Evolutionary conservation across 2,888 invertebrate genomes (phyloP).

Genomic region (Nipponacmea schrenckii): DNA sequence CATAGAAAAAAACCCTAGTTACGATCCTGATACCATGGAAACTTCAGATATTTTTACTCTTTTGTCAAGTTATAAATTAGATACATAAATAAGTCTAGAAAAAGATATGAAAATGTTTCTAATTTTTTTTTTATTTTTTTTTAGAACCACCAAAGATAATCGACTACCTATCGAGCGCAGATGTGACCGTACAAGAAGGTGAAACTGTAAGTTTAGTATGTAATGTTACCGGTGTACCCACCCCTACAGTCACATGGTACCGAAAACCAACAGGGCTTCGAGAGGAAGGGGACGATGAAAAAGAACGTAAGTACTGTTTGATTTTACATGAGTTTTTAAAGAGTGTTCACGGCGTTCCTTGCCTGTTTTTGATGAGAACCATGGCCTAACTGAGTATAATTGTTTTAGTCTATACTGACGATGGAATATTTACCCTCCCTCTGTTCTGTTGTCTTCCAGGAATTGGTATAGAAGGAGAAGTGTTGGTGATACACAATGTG

Average conservation of each 20-base stretch:
- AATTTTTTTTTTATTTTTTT: constrained; percentile 36
- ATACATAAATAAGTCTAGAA: too few species aligned
- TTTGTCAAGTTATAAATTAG: too few species aligned
- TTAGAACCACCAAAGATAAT: constrained; percentile 93
- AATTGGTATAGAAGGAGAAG: constrained; percentile 79
- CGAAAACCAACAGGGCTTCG: constrained; percentile 35
- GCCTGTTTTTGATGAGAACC: too few species aligned
- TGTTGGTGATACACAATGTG: constrained; percentile 80
- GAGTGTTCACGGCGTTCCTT: background rate
- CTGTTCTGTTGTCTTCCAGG: constrained; percentile 35
- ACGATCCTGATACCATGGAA: too few species aligned
- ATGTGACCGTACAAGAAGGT: constrained; percentile 91
- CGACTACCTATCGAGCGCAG: constrained; percentile 85
- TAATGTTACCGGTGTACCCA: constrained; percentile 80
- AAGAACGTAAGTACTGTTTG: constrained; percentile 41
- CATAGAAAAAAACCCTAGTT: too few species aligned
- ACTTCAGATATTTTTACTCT: too few species aligned
- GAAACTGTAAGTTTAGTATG: constrained; percentile 90
- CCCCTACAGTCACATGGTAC: constrained; percentile 92
- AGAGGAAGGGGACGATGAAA: constrained; percentile 35
- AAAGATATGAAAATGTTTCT: too few species aligned
- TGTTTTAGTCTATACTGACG: too few species aligned
- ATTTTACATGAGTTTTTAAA: background rate
- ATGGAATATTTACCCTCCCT: too few species aligned
- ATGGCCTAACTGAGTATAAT: background rate